Base-by-base conservation (phyloP, 1,140 invertebrate genomes). In the Macrobrachium rosenbergii region DNA sequence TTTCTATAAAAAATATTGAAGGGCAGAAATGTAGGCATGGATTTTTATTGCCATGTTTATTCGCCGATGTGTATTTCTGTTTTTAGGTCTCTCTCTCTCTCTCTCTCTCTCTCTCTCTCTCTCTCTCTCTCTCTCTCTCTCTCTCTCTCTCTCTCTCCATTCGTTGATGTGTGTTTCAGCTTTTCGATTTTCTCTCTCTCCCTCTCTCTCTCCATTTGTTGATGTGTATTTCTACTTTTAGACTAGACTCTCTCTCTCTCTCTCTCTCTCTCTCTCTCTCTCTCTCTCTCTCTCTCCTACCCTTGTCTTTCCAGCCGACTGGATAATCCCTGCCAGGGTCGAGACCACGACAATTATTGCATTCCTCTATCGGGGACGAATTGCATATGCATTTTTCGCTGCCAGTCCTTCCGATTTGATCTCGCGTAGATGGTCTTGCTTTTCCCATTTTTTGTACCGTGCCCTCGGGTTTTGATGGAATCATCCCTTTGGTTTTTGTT, bases 71-170 rank as follows among this genome's bases (percentile, higher is more conserved):
- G 28, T 37, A 37, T 37, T 37, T 37, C 28, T 37, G 28, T 28
- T 75, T 28, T 37, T 75, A 17, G 0, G 2, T 37, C 69, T n/a
- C 62, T 63, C 69, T 37, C 28, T 52, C 43, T 77, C 37, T 45
- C 75, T 77, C 45, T 77, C 37, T 45, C 75, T 77, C 45, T 37
- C 69, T n/a, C 62, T 63, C 69, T 37, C 28, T 52, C 43, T 77
- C 37, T 45, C 75, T 77, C 45, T 37, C 69, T n/a, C 62, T 63
- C 69, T 37, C 28, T 52, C 43, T 77, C 37, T 45, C 75, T 77
- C 45, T 37, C 69, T n/a, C 62, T 63, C 69, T 37, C 28, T 52
- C 43, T 77, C 37, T 45, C 75, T 77, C 45, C n/a, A n/a, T n/a
- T n/a, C n/a, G n/a, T n/a, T n/a, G n/a, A n/a, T n/a, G 28, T 37